Evolutionary conservation across 2,888 invertebrate species (phyloP).

Genomic region (Auanema sp.): DNA sequence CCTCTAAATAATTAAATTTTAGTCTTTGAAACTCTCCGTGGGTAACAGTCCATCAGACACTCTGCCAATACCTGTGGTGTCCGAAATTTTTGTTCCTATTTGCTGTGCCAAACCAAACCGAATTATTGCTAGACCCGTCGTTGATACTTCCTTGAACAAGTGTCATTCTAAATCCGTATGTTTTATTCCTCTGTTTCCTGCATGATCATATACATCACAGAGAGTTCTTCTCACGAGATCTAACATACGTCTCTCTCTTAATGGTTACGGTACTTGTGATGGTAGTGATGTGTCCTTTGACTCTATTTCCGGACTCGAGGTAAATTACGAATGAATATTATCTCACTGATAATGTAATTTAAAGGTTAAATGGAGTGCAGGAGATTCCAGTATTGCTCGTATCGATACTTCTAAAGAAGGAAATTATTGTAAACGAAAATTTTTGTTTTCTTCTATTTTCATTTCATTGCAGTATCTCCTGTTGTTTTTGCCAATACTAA

Average conservation of each 20-base stretch:
- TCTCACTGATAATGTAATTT: not conserved
- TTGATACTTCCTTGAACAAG: constrained; percentile 19
- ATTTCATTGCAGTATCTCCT: too few relatives aligned
- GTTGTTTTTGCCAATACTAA: too few relatives aligned
- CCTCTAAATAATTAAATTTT: constrained; percentile 7
- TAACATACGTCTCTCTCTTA: constrained; percentile 19
- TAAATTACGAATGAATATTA: not conserved
- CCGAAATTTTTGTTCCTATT: constrained; percentile 29
- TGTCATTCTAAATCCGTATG: constrained; percentile 48
- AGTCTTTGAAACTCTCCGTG: constrained; percentile 33
- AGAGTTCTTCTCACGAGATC: constrained; percentile 29
- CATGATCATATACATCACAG: constrained; percentile 8
- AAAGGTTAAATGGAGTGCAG: not conserved
- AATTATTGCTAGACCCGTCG: constrained; percentile 29
- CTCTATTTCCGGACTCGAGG: constrained; percentile 34
- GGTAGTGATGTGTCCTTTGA: constrained; percentile 22
- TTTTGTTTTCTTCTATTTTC: too few relatives aligned
- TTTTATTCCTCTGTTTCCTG: not conserved
- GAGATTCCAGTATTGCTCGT: not conserved
- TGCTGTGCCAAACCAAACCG: constrained; percentile 50
- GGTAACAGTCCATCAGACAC: constrained; percentile 46
- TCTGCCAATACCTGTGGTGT: constrained; percentile 44
- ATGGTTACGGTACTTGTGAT: constrained; percentile 35
- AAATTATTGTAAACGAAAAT: too few relatives aligned
- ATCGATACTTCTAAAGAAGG: too few relatives aligned